These are phyloP conservation scores for Leptinotarsa tumamoca DNA, from an alignment of 2,888 invertebrate genomes.

Conservation along the genomic window DNA sequence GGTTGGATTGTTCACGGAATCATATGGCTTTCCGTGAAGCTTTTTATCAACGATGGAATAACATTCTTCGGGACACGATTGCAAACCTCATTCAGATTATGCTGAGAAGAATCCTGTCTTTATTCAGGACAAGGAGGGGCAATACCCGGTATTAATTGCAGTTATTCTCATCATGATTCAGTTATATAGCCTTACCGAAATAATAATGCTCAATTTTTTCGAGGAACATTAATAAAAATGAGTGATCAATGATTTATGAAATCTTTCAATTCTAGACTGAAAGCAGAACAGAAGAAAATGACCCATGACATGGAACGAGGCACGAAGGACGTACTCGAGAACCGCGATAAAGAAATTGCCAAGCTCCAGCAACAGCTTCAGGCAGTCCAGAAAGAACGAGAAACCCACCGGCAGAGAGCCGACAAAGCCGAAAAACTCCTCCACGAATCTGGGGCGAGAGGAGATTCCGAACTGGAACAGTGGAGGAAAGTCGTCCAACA, in stretches of 20 bases:
- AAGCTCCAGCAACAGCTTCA: conserved; percentile 79
- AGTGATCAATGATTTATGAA: neutral
- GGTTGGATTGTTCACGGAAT: too few species aligned
- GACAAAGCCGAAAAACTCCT: conserved; percentile 82
- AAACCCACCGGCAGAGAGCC: conserved; percentile 75
- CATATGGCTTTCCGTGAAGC: too few species aligned
- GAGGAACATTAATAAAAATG: neutral
- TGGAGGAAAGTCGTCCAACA: conserved; percentile 84
- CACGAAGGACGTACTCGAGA: conserved; percentile 77
- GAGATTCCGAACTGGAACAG: conserved; percentile 79
- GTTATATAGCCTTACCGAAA: too few species aligned
- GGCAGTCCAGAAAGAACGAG: conserved; percentile 73
- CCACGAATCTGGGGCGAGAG: conserved; percentile 76
- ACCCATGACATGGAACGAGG: conserved; percentile 79
- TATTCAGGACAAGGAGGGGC: too few species aligned
- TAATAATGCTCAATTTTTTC: too few species aligned
- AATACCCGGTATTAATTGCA: too few species aligned
- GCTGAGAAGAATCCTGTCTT: too few species aligned
- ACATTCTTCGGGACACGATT: too few species aligned
- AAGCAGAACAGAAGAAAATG: conserved; percentile 78
- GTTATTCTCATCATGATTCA: too few species aligned
- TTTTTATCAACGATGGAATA: too few species aligned
- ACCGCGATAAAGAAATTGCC: conserved; percentile 77
- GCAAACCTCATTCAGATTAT: too few species aligned
- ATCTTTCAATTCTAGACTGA: conserved; percentile 64